These are phyloP conservation scores for Trichogramma evanescens DNA, from an alignment of 2,888 invertebrate genomes.

Conservation along the genomic window DNA sequence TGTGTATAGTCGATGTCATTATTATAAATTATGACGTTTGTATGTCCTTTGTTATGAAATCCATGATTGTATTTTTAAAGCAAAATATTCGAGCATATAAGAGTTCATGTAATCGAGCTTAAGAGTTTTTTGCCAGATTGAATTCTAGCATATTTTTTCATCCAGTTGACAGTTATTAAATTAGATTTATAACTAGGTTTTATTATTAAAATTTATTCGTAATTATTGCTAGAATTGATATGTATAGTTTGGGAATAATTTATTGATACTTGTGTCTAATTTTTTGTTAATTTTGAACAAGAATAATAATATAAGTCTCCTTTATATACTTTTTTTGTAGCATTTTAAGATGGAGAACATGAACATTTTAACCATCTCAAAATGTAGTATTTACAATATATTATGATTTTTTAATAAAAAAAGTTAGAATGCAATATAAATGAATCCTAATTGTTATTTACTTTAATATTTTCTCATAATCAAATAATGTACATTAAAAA, in stretches of 20 bases:
- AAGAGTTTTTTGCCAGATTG: slow-evolving; percentile 15
- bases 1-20: slow-evolving; percentile 21
- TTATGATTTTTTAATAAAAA: slow-evolving; percentile 17
- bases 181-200: slow-evolving; percentile 7
- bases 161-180: slow-evolving; percentile 16
- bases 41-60: slow-evolving; percentile 18
- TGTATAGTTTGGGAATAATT: slow-evolving; percentile 22
- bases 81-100: slow-evolving; percentile 11
- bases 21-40: slow-evolving; percentile 15
- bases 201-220: slow-evolving; percentile 13
- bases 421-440: slow-evolving; percentile 9
- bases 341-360: slow-evolving; percentile 9
- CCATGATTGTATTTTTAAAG: slow-evolving; percentile 15
- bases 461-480: not conserved
- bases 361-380: slow-evolving; percentile 6
- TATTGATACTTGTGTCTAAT: slow-evolving; percentile 15
- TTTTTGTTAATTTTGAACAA: slow-evolving; percentile 15
- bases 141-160: slow-evolving; percentile 20
- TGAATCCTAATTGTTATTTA: not conserved
- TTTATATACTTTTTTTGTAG: slow-evolving; percentile 15
- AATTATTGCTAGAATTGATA: slow-evolving; percentile 17
- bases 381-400: not conserved
- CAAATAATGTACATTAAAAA: not conserved
- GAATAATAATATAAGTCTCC: slow-evolving; percentile 9
- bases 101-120: slow-evolving; percentile 15